Evolutionary conservation across 1,140 invertebrate species (phyloP).

Genomic region (Oreohelix idahoensis): DNA sequence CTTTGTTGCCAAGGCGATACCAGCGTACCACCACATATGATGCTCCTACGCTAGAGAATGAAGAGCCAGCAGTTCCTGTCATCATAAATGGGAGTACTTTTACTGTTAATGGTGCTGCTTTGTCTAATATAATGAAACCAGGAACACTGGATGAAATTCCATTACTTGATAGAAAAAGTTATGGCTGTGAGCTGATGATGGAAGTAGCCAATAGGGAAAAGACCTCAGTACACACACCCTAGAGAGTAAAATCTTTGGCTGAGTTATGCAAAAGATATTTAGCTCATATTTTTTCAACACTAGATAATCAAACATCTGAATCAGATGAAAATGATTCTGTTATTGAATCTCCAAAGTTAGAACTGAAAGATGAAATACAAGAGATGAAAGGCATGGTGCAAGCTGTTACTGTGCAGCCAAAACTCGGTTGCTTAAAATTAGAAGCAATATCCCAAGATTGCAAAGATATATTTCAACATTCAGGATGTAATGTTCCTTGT

Average conservation of each 20-base stretch:
- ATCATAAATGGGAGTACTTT: neutral
- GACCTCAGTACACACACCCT: neutral
- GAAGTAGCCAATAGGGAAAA: neutral
- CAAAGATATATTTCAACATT: too few relatives aligned
- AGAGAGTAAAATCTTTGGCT: conserved; percentile 10
- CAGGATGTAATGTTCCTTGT: neutral
- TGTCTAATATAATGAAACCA: neutral
- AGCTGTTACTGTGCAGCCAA: neutral
- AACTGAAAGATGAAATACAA: neutral
- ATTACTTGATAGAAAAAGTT: neutral
- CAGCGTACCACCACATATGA: too few relatives aligned
- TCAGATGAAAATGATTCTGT: conserved; percentile 24
- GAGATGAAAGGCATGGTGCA: neutral
- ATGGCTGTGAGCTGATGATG: neutral
- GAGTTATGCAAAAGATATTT: conserved; percentile 23
- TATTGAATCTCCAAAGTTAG: neutral
- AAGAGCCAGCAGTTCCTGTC: neutral
- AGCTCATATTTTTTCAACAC: conserved; percentile 1
- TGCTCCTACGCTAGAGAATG: neutral
- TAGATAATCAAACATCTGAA: conserved; percentile 30
- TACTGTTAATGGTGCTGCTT: neutral
- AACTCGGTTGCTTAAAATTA: neutral
- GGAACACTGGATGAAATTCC: neutral
- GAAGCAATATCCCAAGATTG: neutral
- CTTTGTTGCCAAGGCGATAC: neutral